Evolutionary conservation across 2,888 invertebrate species (phyloP), one percentile per base, ranked within the genome.

Genomic region (Pheosia tremula): DNA sequence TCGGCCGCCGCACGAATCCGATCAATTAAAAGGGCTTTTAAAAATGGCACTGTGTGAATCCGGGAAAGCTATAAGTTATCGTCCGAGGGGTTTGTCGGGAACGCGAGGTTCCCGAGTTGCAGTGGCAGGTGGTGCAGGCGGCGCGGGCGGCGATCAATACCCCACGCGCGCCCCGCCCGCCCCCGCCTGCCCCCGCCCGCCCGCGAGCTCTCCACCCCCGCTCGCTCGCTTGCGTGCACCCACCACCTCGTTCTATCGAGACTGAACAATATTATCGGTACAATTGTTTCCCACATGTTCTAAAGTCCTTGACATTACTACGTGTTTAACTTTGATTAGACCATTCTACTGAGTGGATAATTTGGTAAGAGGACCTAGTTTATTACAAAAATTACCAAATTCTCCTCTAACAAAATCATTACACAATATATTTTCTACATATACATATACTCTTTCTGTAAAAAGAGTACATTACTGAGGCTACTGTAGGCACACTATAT

Each of bases 81-180:
- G 24, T 24, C 24, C 5, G 6, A 53, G 47, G 47, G 56, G 62
- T 64, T 62, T 68, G 59, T 62, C 65, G 66, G 72, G 68, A 78
- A 78, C 78, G 74, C 72, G 76, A 79, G 67, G 80, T 83, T 81
- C 64, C 78, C 74, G 72, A 75, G 82, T 79, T 89, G 89, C 88
- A 87, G 71, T 77, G 80, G 82, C 84, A 85, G 87, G 85, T 85
- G 84, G 82, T 89, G 89, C 89, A 89, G 69, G 74, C 78, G 79
- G 74, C 24, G 24, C 24, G 24, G 24, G 24, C 70, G 67, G 72
- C 81, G 90, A 91, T 90, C 91, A 85, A 91, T 90, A 91, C 66
- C 72, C 75, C 70, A 65, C 73, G 70, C 72, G 66, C 69, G 70
- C 69, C 69, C 69, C 73, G 68, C 67, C 62, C 65, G 70, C 66